Conservation (phyloP, 2,113 vertebrate species). For the Poeciliopsis retropinna region DNA sequence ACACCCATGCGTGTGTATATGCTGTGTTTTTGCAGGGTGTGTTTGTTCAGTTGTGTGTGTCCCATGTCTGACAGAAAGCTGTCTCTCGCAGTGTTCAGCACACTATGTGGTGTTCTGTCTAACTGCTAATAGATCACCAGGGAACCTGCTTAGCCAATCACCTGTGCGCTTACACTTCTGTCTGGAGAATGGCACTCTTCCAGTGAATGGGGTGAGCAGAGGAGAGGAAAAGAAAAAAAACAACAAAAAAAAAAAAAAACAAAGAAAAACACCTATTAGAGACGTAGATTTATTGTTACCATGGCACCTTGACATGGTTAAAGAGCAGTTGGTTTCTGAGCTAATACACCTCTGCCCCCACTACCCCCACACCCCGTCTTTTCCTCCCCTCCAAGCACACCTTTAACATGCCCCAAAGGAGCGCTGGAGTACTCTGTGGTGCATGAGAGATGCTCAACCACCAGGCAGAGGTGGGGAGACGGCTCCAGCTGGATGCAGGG, state of each 20-base stretch:
- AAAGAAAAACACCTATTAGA: constrained; percentile 51
- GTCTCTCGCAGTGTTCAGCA: constrained; percentile 38
- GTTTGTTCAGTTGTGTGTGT: constrained; percentile 34
- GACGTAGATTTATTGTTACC: constrained; percentile 65
- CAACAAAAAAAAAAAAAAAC: constrained; percentile 25
- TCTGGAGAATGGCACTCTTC: constrained; percentile 54
- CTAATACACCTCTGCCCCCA: constrained; percentile 20
- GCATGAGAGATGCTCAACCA: constrained; percentile 52
- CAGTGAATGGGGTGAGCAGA: constrained; percentile 45
- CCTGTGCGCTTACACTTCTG: constrained; percentile 46
- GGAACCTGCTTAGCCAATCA: constrained; percentile 66
- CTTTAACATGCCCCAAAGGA: constrained; percentile 65
- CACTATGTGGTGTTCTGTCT: constrained; percentile 48
- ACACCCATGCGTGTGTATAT: constrained; percentile 9
- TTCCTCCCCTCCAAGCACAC: constrained; percentile 44
- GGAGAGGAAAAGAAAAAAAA: constrained; percentile 14
- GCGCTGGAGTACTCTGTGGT: constrained; percentile 46
- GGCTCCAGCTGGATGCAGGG: constrained; percentile 70
- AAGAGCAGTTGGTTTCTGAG: constrained; percentile 48
- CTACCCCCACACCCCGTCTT: constrained; percentile 26
- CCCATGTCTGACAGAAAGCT: constrained; percentile 47
- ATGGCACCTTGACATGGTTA: constrained; percentile 69
- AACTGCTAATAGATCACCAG: constrained; percentile 70
- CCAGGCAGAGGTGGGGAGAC: constrained; percentile 57
- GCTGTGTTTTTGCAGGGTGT: constrained; percentile 29